Evolutionary conservation across 2,888 invertebrate genomes (phyloP).

Genomic region (Ectropis crepuscularia): DNA sequence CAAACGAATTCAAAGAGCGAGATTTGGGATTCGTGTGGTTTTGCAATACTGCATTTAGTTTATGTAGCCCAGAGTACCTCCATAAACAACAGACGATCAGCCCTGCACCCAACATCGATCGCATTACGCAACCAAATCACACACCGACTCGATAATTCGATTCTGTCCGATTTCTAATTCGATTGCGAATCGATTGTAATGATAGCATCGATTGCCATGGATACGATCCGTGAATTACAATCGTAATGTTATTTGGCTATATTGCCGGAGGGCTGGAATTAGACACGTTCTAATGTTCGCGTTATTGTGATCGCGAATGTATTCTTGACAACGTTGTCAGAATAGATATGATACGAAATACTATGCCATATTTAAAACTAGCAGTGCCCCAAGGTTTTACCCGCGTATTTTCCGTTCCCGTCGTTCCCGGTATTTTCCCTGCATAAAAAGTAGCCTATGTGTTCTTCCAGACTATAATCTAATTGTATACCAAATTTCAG

Average conservation of each 20-base stretch:
- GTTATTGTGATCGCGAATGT: constrained; percentile 1
- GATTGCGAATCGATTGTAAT: constrained; percentile 65
- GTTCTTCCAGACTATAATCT: no score
- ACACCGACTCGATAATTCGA: constrained; percentile 57
- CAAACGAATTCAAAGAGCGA: no score
- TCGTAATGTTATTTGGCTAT: constrained; percentile 21
- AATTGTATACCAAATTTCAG: no score
- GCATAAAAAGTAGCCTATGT: no score
- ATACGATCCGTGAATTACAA: constrained; percentile 28
- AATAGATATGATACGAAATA: not conserved
- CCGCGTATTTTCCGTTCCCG: no score
- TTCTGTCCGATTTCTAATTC: constrained; percentile 71
- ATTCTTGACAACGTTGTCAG: not conserved
- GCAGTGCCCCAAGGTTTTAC: no score
- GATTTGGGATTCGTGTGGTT: no score
- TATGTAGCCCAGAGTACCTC: not conserved
- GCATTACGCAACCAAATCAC: constrained; percentile 60
- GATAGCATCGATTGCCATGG: constrained; percentile 45
- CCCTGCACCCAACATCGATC: constrained; percentile 39
- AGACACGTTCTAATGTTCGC: constrained; percentile 10
- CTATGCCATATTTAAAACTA: no score
- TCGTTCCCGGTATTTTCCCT: no score
- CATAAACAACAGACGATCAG: not conserved
- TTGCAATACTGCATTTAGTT: no score
- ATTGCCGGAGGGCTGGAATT: constrained; percentile 19